Evolutionary conservation across 2,888 invertebrate species (phyloP).

Genomic region (Monochamus alternatus): DNA sequence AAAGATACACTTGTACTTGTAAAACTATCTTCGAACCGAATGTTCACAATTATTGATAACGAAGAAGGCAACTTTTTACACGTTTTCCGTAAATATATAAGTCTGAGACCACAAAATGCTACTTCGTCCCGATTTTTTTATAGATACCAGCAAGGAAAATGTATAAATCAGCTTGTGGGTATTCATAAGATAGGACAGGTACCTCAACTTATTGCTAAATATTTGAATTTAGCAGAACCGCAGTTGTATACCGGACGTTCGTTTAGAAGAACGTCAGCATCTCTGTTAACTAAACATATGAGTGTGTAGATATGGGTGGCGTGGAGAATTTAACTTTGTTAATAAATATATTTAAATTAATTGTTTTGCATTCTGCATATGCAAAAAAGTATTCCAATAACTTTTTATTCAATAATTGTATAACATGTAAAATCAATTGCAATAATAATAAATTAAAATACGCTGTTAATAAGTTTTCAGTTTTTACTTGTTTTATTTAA

Average conservation of each 20-base stretch:
- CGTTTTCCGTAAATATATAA: neutral
- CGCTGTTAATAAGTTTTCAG: no score
- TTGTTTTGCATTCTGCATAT: no score
- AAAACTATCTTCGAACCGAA: neutral
- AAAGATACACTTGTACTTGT: neutral
- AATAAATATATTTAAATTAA: no score
- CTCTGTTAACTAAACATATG: neutral
- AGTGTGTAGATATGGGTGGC: no score
- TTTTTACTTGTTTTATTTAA: no score
- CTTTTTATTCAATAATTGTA: no score
- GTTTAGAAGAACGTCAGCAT: conserved; percentile 42
- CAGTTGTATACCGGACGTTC: conserved; percentile 47
- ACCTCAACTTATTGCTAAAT: conserved; percentile 14
- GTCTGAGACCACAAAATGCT: neutral
- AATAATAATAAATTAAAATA: no score
- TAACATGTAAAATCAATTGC: no score
- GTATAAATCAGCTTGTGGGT: conserved; percentile 45
- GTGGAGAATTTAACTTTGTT: no score
- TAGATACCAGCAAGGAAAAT: conserved; percentile 23
- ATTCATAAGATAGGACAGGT: conserved; percentile 46
- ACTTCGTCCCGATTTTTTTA: neutral
- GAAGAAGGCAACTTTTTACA: neutral
- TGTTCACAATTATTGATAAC: neutral
- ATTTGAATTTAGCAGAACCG: conserved; percentile 19
- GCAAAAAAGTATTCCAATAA: no score